These are phyloP conservation scores for Sarcoramphus papa DNA, from an alignment of 2,797 vertebrate species.

Conservation along the genomic window DNA sequence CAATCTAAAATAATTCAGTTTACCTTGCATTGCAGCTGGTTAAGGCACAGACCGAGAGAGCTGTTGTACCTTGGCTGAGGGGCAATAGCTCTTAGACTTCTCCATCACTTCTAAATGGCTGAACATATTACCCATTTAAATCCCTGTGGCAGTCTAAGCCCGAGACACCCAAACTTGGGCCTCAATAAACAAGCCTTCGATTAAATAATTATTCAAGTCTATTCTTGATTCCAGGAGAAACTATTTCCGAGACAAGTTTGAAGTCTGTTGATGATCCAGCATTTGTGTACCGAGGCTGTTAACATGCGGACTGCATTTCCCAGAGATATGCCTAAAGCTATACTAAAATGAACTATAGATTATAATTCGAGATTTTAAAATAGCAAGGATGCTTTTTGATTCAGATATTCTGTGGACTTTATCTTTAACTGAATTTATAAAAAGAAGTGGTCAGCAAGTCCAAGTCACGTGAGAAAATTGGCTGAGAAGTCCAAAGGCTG, in stretches of 20 bases:
- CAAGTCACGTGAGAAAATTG: constrained; percentile 58
- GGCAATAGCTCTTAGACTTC: neutral
- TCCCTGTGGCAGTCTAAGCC: neutral
- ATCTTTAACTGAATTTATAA: constrained; percentile 41
- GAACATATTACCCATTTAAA: neutral
- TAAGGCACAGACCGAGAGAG: neutral
- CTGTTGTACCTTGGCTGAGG: neutral
- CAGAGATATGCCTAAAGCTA: neutral
- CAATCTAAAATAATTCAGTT: neutral
- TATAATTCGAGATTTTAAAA: neutral
- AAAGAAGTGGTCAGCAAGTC: constrained; percentile 54
- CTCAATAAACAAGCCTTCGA: neutral
- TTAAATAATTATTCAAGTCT: neutral
- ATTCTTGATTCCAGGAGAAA: neutral
- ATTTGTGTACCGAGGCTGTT: neutral
- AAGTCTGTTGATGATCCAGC: neutral
- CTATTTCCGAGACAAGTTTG: neutral
- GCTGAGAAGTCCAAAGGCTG: constrained; percentile 53
- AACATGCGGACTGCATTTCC: neutral
- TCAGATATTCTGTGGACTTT: neutral
- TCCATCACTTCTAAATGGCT: neutral
- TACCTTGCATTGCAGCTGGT: neutral
- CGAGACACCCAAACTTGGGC: neutral
- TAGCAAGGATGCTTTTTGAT: neutral
- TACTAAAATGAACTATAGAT: neutral